Conservation (phyloP, 2,888 invertebrate species). For the Anagyrus pseudococci region DNA sequence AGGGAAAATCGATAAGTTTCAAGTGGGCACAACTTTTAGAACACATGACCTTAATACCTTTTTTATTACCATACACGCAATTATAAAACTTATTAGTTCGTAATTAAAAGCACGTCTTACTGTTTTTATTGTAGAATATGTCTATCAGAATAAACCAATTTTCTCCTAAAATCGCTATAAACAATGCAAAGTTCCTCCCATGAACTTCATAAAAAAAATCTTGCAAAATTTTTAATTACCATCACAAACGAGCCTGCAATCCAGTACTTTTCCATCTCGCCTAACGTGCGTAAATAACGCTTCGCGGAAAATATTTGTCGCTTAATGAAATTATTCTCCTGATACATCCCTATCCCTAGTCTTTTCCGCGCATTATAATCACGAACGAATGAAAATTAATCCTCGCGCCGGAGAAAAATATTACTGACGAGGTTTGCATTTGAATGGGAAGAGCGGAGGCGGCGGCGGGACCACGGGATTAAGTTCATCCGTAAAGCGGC, state of each 20-base stretch:
- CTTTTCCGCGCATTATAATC: neutral
- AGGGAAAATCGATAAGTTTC: slow-evolving; percentile 3
- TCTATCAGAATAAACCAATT: too few species aligned
- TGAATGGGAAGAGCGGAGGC: slow-evolving; percentile 8
- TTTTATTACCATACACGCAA: too few species aligned
- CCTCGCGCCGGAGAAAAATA: slow-evolving; percentile 6
- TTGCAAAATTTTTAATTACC: too few species aligned
- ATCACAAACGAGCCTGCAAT: too few species aligned
- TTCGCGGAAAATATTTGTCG: neutral
- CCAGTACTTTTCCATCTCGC: too few species aligned
- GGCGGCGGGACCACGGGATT: slow-evolving; percentile 8
- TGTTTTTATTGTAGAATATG: too few species aligned
- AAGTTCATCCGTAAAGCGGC: slow-evolving; percentile 13
- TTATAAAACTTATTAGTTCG: too few species aligned
- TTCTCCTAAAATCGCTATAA: too few species aligned
- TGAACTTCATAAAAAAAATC: too few species aligned
- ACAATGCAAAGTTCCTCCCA: too few species aligned
- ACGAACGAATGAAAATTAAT: slow-evolving; percentile 9
- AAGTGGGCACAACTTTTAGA: slow-evolving; percentile 12
- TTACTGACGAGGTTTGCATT: slow-evolving; percentile 10
- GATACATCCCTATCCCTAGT: neutral
- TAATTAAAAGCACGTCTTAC: too few species aligned
- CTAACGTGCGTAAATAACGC: neutral
- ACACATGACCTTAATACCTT: too few species aligned
- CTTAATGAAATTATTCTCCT: neutral